phyloP scores from a whole-genome alignment of 2,888 invertebrate species.

The Nephrotoma flavescens region DNA sequence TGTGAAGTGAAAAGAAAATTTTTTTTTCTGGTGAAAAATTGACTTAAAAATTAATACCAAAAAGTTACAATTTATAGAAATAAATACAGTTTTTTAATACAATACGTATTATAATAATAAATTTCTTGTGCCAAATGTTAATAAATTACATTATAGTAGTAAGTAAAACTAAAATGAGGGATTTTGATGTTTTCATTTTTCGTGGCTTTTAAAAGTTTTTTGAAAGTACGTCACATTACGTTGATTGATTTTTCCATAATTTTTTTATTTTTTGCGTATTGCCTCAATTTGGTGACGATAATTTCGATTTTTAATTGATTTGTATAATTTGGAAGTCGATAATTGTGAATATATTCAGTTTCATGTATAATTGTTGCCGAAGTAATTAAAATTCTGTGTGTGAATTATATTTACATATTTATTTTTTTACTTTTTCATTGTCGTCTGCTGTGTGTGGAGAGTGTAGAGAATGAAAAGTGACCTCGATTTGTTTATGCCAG shows the following conservation, averaged over 20 bases:
- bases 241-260: neutral
- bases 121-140: neutral
- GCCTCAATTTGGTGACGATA: neutral
- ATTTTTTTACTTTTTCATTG: neutral
- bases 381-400: neutral
- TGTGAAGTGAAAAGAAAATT: neutral
- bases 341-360: neutral
- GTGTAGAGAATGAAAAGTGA: neutral
- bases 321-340: neutral
- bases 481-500: neutral
- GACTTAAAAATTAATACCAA: neutral
- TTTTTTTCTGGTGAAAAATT: neutral
- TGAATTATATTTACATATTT: neutral
- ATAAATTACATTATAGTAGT: neutral
- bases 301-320: neutral
- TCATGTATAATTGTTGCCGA: neutral
- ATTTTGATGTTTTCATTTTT: neutral
- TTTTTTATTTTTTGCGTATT: neutral
- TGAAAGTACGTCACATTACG: neutral
- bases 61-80: neutral
- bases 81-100: neutral
- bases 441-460: neutral
- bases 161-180: neutral
- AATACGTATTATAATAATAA: neutral
- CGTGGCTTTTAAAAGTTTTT: neutral